Conservation (phyloP, 1,140 invertebrate genomes). For the Cheumatopsyche charites region DNA sequence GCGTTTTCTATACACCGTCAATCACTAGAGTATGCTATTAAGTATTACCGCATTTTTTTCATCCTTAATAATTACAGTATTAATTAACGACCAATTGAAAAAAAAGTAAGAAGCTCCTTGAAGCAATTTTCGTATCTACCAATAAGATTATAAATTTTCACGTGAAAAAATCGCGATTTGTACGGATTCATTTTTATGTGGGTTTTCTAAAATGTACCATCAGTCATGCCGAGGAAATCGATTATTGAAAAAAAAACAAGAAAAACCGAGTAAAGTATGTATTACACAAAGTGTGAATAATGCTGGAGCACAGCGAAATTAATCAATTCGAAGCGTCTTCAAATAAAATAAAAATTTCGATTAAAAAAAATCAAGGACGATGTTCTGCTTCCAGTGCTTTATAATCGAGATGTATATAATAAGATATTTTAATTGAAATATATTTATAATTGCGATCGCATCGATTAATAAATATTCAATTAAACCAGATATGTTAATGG, state of each 20-base stretch:
- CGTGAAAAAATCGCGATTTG: background rate
- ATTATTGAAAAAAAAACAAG: background rate
- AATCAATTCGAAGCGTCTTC: slow-evolving; percentile 1
- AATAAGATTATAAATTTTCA: background rate
- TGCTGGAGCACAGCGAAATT: background rate
- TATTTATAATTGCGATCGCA: too few relatives aligned
- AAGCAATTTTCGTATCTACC: background rate
- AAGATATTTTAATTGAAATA: too few relatives aligned
- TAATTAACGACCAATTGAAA: slow-evolving; percentile 4
- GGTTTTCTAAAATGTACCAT: background rate
- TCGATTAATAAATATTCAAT: too few relatives aligned
- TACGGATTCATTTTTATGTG: background rate
- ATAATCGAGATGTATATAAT: too few relatives aligned
- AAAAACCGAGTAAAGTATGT: slow-evolving; percentile 1
- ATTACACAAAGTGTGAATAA: slow-evolving; percentile 16
- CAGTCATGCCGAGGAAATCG: background rate
- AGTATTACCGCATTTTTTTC: slow-evolving; percentile 9
- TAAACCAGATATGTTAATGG: too few relatives aligned
- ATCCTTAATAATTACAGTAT: slow-evolving; percentile 11
- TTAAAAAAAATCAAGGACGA: background rate
- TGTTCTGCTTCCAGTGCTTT: too few relatives aligned
- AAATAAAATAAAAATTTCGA: background rate
- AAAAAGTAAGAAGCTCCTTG: slow-evolving; percentile 1
- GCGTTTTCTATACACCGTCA: slow-evolving; percentile 9
- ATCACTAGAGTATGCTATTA: background rate